Base-by-base conservation (phyloP, 2,888 invertebrate genomes). In the Junonia oenone region DNA sequence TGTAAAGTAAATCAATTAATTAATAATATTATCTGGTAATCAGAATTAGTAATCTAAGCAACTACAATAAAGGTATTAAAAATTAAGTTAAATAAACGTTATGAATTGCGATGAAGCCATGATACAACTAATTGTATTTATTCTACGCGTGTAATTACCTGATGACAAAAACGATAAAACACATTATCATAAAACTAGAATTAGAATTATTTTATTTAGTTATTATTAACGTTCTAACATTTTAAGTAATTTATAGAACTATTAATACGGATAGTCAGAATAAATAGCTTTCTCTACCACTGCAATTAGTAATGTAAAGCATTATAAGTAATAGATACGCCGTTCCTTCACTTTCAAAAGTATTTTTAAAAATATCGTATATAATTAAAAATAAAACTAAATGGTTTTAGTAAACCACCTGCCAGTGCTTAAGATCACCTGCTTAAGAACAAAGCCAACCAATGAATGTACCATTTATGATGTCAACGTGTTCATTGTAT, bases 331-430 rank as follows among this genome's bases (percentile, higher is more conserved):
- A 53, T 29, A 29, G 26, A 19, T 22, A 19, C 29, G 45, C 26
- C 37, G 46, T 38, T 14, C 46, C 22, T 47, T 53, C 46, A 67
- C 69, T 73, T 67, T 68, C n/a, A 19, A 46, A 53, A 47, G 33
- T 47, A 14, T 35, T 49, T 37, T 48, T 55, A 50, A 50, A 40
- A 53, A 47, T 48, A 47, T 17, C 17, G 19, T 49, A 37, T 37
- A 26, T 53, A 49, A 49, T 49, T 48, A 48, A 29, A 56, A 49
- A 56, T 54, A 59, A 67, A 71, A 72, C 68, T 68, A 74, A 72
- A 75, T 81, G 73, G 76, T 78, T 78, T 75, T 71, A 71, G 71
- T 70, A 71, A 71, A 37, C 65, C 86, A 87, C 83, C 86, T 87
- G 87, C 81, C 60, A 48, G 51, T 40, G 57, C 56, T 61, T 64